These are phyloP conservation scores for Dasypolia templi DNA, from an alignment of 2,888 invertebrate species.

Conservation along the genomic window DNA sequence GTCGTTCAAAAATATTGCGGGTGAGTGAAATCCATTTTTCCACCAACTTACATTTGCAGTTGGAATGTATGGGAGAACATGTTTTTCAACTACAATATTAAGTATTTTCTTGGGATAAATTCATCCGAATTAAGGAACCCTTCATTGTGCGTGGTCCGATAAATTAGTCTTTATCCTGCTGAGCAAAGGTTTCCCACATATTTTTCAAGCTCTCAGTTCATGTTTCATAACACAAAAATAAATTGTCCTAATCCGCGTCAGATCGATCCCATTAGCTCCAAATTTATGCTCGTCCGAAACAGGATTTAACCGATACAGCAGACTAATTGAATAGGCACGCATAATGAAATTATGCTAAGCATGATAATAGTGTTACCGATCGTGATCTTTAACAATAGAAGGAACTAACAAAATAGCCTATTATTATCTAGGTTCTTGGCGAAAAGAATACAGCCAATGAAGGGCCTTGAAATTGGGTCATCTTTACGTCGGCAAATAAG, in stretches of 20 bases:
- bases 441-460: conserved; percentile 4
- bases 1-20: no score
- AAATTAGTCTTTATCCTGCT: neutral
- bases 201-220: neutral
- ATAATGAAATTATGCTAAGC: neutral
- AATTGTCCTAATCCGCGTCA: neutral
- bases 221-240: no score
- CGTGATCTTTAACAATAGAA: neutral
- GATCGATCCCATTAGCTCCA: neutral
- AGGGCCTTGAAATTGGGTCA: conserved; percentile 5
- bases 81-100: no score
- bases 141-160: no score
- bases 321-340: neutral
- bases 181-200: neutral
- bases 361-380: neutral
- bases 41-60: no score
- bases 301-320: neutral
- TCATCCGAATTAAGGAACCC: no score
- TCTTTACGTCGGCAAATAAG: conserved; percentile 5
- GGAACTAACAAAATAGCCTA: neutral
- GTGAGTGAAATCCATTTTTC: no score
- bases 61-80: no score
- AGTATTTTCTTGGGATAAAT: no score
- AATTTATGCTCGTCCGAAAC: neutral
- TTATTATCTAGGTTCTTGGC: neutral